These are phyloP conservation scores for Coracias cyanogaster DNA, from an alignment of 2,797 vertebrate genomes.

Conservation along the genomic window DNA sequence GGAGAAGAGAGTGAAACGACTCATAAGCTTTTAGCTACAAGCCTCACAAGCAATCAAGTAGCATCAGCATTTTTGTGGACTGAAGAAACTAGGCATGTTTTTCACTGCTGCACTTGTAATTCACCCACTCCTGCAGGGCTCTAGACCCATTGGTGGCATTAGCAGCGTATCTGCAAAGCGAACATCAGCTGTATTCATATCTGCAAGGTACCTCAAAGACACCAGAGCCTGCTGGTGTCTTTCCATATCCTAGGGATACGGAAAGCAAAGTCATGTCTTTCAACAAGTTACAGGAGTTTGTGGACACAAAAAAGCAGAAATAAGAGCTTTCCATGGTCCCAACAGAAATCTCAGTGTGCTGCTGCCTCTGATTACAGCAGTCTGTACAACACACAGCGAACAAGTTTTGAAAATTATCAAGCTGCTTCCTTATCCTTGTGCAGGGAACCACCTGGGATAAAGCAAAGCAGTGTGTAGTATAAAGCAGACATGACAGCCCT, in stretches of 20 bases:
- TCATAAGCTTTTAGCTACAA: neutral
- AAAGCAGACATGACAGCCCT: neutral
- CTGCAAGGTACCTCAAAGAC: neutral
- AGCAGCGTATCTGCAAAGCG: neutral
- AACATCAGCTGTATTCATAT: neutral
- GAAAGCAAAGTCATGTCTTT: neutral
- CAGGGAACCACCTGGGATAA: neutral
- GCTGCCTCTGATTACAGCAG: neutral
- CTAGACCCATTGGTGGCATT: neutral
- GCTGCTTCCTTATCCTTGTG: neutral
- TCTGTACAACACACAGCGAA: neutral
- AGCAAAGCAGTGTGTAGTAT: neutral
- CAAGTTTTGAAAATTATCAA: neutral
- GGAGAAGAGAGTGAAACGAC: neutral
- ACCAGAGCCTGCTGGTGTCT: accelerated
- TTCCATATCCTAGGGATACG: neutral
- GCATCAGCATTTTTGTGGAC: neutral
- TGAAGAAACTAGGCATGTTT: neutral
- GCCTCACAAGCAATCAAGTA: neutral
- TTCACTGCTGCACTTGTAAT: neutral
- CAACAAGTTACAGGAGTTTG: neutral
- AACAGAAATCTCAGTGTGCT: neutral
- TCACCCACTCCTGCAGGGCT: neutral
- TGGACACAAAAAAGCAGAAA: neutral
- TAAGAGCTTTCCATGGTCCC: neutral